Evolutionary conservation across 2,113 vertebrate species (phyloP).

Genomic region (Desmodus rotundus): DNA sequence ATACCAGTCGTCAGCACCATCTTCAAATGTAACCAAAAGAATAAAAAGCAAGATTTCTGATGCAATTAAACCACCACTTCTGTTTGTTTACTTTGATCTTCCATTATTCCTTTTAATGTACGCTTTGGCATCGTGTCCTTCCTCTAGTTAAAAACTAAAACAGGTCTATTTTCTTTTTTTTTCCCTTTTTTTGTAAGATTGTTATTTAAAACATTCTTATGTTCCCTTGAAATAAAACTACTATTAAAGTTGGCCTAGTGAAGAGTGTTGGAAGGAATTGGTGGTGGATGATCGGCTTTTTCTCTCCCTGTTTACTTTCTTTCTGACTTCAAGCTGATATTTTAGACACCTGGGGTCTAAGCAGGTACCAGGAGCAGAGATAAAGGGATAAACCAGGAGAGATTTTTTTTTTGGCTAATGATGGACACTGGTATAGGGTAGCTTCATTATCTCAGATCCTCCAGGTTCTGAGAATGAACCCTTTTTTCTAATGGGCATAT

Average conservation of each 20-base stretch:
- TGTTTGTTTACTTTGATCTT: background rate
- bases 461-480: background rate
- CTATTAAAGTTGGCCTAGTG: background rate
- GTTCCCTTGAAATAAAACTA: background rate
- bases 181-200: background rate
- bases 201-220: background rate
- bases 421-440: background rate
- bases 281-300: background rate
- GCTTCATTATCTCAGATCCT: background rate
- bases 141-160: background rate
- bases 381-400: background rate
- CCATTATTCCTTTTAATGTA: background rate
- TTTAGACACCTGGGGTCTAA: background rate
- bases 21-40: background rate
- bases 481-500: background rate
- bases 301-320: background rate
- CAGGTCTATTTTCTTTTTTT: background rate
- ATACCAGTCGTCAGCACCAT: background rate
- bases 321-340: background rate
- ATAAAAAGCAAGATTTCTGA: background rate
- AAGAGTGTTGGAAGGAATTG: background rate
- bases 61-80: background rate
- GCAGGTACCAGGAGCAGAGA: background rate
- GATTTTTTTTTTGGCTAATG: background rate
- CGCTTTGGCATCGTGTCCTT: background rate